A percentile compares a stretch with the other conserved stretches of the same genome.
Evolutionary conservation across 2,113 vertebrate genomes (phyloP).

Genomic region (Eonycteris spelaea): DNA sequence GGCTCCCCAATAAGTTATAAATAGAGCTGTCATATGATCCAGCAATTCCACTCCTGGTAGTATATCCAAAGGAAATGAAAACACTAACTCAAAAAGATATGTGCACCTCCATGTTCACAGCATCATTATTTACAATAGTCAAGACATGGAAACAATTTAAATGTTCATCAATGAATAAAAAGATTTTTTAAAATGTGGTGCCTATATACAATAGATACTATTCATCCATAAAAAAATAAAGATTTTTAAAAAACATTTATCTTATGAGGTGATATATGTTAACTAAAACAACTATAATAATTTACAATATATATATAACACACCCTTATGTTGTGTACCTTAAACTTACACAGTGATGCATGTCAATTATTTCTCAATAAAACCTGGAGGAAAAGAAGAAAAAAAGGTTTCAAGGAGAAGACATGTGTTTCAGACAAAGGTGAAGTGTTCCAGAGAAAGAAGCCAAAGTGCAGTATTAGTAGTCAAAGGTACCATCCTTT

Average conservation of each 20-base stretch:
- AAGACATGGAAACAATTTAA: background rate
- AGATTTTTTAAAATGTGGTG: too few relatives aligned
- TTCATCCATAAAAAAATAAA: background rate
- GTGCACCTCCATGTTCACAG: background rate
- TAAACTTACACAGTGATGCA: background rate
- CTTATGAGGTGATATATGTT: background rate
- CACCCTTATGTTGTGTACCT: background rate
- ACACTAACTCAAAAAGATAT: background rate
- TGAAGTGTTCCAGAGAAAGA: background rate
- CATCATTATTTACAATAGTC: background rate
- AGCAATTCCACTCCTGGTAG: background rate
- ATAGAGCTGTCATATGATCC: background rate
- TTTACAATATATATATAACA: background rate
- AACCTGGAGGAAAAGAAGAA: background rate
- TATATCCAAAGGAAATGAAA: background rate
- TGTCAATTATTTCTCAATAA: background rate
- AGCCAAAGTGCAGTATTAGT: accelerated
- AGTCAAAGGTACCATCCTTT: background rate
- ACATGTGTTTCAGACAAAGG: background rate
- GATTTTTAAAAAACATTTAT: background rate
- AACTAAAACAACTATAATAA: too few relatives aligned
- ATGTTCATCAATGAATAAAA: background rate
- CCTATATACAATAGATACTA: background rate
- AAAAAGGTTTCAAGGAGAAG: background rate
- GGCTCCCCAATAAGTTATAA: background rate